Conservation (phyloP, 2,113 vertebrate genomes). For the Myanophis thanlyinensis region DNA sequence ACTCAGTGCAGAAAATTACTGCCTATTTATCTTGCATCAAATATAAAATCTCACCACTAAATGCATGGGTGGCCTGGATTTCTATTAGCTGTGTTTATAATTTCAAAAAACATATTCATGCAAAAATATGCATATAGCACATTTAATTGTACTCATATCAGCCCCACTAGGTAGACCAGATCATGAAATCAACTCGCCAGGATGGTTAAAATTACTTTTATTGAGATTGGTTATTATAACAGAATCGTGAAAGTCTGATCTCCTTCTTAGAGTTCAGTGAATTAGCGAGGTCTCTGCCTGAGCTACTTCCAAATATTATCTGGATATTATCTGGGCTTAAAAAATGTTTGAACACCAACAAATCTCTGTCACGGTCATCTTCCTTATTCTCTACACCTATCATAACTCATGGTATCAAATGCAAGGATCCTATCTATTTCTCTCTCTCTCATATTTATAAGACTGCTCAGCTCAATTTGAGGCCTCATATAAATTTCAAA, state of each 20-base stretch:
- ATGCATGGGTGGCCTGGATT: not conserved
- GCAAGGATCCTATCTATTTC: not conserved
- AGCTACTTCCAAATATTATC: not conserved
- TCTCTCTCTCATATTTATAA: not conserved
- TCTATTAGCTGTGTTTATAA: not conserved
- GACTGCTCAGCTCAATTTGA: not conserved
- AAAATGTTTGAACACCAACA: not conserved
- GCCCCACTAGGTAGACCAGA: not conserved
- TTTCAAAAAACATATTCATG: not conserved
- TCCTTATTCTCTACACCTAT: not conserved
- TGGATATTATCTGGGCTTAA: not conserved
- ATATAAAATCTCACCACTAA: not conserved
- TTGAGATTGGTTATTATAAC: not conserved
- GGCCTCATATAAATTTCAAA: not conserved
- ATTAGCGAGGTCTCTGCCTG: not conserved
- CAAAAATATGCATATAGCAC: not conserved
- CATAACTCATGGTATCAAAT: not conserved
- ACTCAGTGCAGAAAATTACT: not conserved
- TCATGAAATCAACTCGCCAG: not conserved
- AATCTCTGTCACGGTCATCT: not conserved
- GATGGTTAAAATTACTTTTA: not conserved
- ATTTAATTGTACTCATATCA: not conserved
- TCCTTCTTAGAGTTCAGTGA: not conserved
- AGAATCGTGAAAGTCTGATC: not conserved
- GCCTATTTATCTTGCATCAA: not conserved